Conservation (phyloP, 2,888 invertebrate genomes). For the Pyrrhia umbra region DNA sequence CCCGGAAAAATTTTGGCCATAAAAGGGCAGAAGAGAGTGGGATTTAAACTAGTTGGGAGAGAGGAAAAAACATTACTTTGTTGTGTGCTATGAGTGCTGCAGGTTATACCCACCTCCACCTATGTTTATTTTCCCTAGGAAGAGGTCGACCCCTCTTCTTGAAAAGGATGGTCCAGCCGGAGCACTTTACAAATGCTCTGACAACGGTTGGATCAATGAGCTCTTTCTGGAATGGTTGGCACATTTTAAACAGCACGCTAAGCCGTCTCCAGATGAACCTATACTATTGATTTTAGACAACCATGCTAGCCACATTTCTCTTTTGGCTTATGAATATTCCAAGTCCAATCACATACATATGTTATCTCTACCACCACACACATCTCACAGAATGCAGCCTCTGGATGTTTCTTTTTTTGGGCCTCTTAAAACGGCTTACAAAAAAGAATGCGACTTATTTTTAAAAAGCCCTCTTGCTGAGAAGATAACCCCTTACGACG, state of each 20-base stretch:
- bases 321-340: not conserved
- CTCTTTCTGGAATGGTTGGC: constrained; percentile 52
- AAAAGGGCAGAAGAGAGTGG: constrained; percentile 77
- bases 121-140: constrained; percentile 82
- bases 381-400: not conserved
- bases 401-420: not conserved
- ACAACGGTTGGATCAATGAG: constrained; percentile 66
- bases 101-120: constrained; percentile 77
- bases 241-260: not conserved
- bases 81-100: constrained; percentile 77
- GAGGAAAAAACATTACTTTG: constrained; percentile 76
- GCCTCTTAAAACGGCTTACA: not conserved
- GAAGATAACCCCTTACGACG: no score
- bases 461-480: no score
- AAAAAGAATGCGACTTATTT: not conserved
- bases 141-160: constrained; percentile 74
- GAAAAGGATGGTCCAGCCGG: constrained; percentile 76
- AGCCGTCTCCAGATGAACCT: not conserved
- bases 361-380: not conserved
- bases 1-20: constrained; percentile 74
- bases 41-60: constrained; percentile 76
- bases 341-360: not conserved
- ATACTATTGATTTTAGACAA: not conserved
- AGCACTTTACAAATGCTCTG: constrained; percentile 67
- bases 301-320: not conserved